Evolutionary conservation across 2,113 vertebrate species (phyloP).

Genomic region (Siniperca chuatsi): DNA sequence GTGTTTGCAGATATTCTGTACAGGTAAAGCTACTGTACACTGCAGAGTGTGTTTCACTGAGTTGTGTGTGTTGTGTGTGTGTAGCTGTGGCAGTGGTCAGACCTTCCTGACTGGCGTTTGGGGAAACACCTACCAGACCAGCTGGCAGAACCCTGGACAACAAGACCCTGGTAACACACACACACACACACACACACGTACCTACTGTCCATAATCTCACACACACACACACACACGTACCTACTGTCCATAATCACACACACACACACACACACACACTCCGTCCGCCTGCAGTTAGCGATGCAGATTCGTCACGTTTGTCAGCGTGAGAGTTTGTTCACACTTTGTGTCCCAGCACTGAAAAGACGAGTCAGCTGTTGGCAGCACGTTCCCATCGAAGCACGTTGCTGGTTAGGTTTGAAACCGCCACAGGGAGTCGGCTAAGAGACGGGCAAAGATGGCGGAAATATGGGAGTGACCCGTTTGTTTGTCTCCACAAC

Average conservation of each 20-base stretch:
- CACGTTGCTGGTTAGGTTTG: too few species aligned
- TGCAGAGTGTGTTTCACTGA: not conserved
- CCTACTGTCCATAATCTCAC: not conserved
- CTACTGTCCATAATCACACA: not conserved
- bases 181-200: slow-evolving; percentile 24
- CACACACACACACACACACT: slow-evolving; percentile 9
- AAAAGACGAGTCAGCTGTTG: too few species aligned
- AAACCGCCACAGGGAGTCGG: too few species aligned
- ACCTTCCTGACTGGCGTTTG: slow-evolving; percentile 96
- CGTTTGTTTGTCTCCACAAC: too few species aligned
- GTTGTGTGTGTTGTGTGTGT: slow-evolving; percentile 11
- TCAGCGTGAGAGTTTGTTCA: too few species aligned
- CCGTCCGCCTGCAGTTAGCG: too few species aligned
- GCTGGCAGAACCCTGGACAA: slow-evolving; percentile 93
- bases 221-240: slow-evolving; percentile 12
- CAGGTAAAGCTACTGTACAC: not conserved
- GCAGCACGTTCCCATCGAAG: too few species aligned
- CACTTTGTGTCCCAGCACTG: too few species aligned
- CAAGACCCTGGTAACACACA: slow-evolving; percentile 92
- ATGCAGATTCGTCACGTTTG: too few species aligned
- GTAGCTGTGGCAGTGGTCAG: slow-evolving; percentile 88
- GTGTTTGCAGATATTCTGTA: not conserved
- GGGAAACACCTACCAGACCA: slow-evolving; percentile 95
- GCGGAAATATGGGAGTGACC: too few species aligned
- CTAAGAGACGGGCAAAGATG: too few species aligned